These are phyloP conservation scores for Phymastichus coffea DNA, from an alignment of 1,140 invertebrate species.

Conservation along the genomic window DNA sequence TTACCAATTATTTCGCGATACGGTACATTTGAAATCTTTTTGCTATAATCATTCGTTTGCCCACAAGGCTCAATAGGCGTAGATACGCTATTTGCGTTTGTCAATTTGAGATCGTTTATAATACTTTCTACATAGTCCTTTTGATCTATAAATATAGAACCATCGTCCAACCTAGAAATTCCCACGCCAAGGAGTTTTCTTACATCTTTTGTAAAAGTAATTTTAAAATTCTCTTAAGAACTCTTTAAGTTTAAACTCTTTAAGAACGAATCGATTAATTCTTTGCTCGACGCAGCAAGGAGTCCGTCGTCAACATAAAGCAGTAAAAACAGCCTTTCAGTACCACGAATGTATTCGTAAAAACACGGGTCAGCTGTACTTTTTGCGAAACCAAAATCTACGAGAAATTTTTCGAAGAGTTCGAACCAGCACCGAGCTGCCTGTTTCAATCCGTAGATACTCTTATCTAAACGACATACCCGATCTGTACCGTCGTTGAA, in stretches of 20 bases:
- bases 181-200: slow-evolving; percentile 4
- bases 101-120: slow-evolving; percentile 19
- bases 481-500: slow-evolving; percentile 2
- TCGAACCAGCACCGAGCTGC: slow-evolving; percentile 19
- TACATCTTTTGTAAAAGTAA: slow-evolving; percentile 28
- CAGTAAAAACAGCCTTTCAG: background rate
- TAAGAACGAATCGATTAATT: slow-evolving; percentile 2
- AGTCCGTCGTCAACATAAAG: slow-evolving; percentile 26
- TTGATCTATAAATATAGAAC: slow-evolving; percentile 19
- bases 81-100: background rate
- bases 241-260: slow-evolving; percentile 10
- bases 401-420: background rate
- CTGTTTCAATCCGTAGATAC: slow-evolving; percentile 33
- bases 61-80: background rate
- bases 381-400: background rate
- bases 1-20: slow-evolving; percentile 37
- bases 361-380: background rate
- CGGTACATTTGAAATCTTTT: background rate
- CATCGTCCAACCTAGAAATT: slow-evolving; percentile 1
- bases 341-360: background rate
- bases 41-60: background rate
- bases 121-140: slow-evolving; percentile 16
- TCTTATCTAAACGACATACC: background rate
- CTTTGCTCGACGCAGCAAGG: slow-evolving; percentile 1
- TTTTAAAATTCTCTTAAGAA: slow-evolving; percentile 20